Base-by-base conservation (phyloP, 2,113 vertebrate species). In the Maccullochella peelii region DNA sequence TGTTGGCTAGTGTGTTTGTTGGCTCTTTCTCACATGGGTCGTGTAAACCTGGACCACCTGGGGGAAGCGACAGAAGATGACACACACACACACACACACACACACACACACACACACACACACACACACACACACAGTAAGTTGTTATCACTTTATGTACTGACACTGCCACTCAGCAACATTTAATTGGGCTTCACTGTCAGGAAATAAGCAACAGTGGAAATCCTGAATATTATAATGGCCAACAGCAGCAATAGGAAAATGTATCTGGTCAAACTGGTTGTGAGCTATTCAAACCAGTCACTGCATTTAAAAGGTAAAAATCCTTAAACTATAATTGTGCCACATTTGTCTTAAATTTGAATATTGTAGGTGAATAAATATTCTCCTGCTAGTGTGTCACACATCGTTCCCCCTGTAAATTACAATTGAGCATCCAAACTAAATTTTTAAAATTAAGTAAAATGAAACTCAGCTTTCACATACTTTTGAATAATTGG, bases 11-110 rank as follows among this genome's bases (percentile, higher is more conserved):
- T 82, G 98, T 98, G 91, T 99, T 96, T 47, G 96, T 99, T 49
- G 95, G 97, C 91, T 99, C 97, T 91, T 98, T 97, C 86, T 99
- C 98, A 89, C 98, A 99, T 36, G 98, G 98, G 93, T 99, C 98
- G 59, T 99, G 96, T 86, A 99, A 94, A 73, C 98, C 98, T 27
- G 98, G 98, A 87, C 98, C 98, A 85, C 97, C 98, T 99, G 86
- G 63, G 66, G 59, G 58, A 84, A 67, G 78, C 1, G 44, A 63
- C 78, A 85, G 79, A 65, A 87, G 77, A 65, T 49, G 9, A 65
- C 54, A 75, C 44, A 73, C 11, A 61, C 18, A 20, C 52, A 36
- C 11, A n/a, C 6, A 73, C 25, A 62, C 11, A 65, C 6, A 42
- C 63, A 71, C 38, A 63, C 61, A 76, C 38, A 55, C 23, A 33